Evolutionary conservation across 2,888 invertebrate genomes (phyloP), one percentile per base, ranked within the genome.

Genomic region (Lasioglossum lativentre): DNA sequence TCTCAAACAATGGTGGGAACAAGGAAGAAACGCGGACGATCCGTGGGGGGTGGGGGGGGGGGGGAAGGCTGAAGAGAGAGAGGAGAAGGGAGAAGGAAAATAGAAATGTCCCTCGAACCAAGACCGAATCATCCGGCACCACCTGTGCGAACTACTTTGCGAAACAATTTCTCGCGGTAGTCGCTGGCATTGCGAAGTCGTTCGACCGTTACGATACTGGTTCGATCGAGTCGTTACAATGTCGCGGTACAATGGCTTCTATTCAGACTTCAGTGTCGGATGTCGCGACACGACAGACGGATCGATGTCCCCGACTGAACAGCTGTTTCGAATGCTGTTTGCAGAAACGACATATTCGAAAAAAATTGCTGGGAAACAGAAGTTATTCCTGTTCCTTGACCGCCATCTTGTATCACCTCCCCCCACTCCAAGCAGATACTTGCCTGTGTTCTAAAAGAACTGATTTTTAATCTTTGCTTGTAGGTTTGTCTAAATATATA

Each of bases 121-220:
- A 83, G 85, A 88, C 73, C 89, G 86, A 89, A 89, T 90, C 87
- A 82, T 88, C 80, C 82, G 87, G 88, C 89, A 90, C 86, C 90
- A 90, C 89, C 90, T 90, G 90, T 90, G 86, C 90, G 86, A 90
- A 90, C 89, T 89, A 90, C 89, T 90, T 90, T 87, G 82, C 90
- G 86, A 90, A 90, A 90, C 89, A 90, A 90, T 90, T 88, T 88
- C 89, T 80, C 88, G 88, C 83, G 85, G 85, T 89, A 85, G 86
- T 81, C 80, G 80, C 75, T 52, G 75, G 63, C 78, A 81, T 76
- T 85, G 87, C 82, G 76, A 82, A 88, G 82, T 89, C 87, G 89
- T 86, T 90, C 86, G 89, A 90, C 90, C 90, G 90, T 90, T 90
- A 81, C 90, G 88, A 88, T 90, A 87, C 90, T 87, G 90, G 90